Percentiles rank a stretch among this genome's conserved stretches.
Evolutionary conservation across 2,113 vertebrate species (phyloP).

Genomic region (Hystrix brachyura): DNA sequence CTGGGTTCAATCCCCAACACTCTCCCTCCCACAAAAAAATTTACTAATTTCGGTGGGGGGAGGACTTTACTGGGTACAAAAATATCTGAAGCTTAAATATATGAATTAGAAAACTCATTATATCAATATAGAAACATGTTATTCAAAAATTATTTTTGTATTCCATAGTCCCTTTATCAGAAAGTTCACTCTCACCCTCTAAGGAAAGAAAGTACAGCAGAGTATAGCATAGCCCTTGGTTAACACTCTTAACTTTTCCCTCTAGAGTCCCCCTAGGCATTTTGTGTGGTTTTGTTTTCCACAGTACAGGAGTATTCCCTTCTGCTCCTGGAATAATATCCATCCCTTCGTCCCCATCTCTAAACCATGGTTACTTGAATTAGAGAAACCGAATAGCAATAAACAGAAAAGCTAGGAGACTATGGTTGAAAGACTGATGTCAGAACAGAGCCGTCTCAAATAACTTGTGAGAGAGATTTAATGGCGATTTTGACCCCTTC

Average conservation of each 20-base stretch:
- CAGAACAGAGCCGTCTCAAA: no score
- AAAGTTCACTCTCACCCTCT: background rate
- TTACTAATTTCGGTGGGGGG: no score
- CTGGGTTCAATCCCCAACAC: no score
- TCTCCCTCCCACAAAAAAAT: no score
- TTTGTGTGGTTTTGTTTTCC: background rate
- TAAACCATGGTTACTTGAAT: background rate
- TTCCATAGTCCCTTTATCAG: background rate
- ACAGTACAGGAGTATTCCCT: background rate
- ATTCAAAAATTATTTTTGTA: background rate
- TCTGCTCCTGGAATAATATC: background rate
- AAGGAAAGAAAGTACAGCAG: background rate
- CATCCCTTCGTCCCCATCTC: background rate
- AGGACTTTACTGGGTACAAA: background rate
- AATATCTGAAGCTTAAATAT: background rate
- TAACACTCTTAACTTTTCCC: background rate
- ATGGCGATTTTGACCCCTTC: background rate
- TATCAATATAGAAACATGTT: background rate
- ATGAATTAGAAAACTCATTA: background rate
- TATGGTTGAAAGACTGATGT: background rate
- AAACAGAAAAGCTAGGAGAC: background rate
- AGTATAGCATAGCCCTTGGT: rapidly evolving
- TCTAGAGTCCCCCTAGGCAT: background rate
- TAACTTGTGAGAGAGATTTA: background rate
- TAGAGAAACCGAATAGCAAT: background rate